A percentile compares a stretch with the other conserved stretches of the same genome.
Conservation (phyloP, 2,888 invertebrate species). For the Boloria selene region DNA sequence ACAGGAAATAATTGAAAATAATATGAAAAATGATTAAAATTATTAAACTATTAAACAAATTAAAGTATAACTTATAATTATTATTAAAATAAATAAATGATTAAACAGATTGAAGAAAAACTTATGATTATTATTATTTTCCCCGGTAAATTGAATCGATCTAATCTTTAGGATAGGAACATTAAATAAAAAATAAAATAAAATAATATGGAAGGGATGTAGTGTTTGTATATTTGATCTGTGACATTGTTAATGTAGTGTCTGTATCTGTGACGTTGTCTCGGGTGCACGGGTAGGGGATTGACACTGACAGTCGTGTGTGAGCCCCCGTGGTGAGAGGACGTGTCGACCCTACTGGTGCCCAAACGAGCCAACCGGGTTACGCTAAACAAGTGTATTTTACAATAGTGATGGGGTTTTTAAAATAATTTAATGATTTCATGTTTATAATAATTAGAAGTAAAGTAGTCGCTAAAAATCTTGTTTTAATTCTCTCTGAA, state of each 20-base stretch:
- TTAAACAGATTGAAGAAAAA: neutral
- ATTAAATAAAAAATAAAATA: neutral
- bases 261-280: neutral
- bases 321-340: neutral
- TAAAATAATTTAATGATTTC: no score
- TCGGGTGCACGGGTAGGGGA: neutral
- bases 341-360: neutral
- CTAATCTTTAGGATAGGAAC: neutral
- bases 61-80: neutral
- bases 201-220: slow-evolving; percentile 14
- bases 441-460: no score
- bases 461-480: no score
- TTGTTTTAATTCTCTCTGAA: no score
- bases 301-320: neutral
- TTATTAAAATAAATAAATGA: no score
- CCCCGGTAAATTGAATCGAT: neutral
- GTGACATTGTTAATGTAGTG: neutral
- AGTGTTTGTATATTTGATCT: slow-evolving; percentile 5
- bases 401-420: no score
- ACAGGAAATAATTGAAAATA: neutral
- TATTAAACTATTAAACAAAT: neutral
- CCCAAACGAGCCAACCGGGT: neutral
- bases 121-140: no score
- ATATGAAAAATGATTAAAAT: neutral
- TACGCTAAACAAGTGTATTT: no score